Evolutionary conservation across 2,888 invertebrate species (phyloP).

Genomic region (Volucella zonaria): DNA sequence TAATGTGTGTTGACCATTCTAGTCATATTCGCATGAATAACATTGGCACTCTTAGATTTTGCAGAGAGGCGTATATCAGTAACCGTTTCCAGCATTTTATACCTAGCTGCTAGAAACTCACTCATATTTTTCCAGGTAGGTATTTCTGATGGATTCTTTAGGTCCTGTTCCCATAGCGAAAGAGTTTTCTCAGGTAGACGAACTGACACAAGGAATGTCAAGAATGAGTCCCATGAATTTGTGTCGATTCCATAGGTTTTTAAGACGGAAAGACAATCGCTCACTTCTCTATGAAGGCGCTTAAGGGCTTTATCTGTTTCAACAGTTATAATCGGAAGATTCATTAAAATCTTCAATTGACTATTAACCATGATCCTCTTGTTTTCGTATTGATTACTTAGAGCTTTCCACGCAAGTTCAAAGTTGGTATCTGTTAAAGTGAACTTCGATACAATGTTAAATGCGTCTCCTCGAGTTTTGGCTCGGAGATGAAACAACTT

Average conservation of each 20-base stretch:
- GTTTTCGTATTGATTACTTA: too few relatives aligned
- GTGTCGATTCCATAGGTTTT: too few relatives aligned
- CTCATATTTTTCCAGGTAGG: slow-evolving; percentile 24
- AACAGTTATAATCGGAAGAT: not conserved
- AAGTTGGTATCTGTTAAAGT: not conserved
- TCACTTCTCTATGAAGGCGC: too few relatives aligned
- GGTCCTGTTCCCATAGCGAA: too few relatives aligned
- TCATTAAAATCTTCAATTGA: slow-evolving; percentile 15
- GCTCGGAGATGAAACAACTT: not conserved
- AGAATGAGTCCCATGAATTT: too few relatives aligned
- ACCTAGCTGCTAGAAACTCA: slow-evolving; percentile 4
- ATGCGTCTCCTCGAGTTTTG: slow-evolving; percentile 1
- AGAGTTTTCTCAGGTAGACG: too few relatives aligned
- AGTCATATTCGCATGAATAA: too few relatives aligned
- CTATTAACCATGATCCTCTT: not conserved
- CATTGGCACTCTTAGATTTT: too few relatives aligned
- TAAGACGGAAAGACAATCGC: too few relatives aligned
- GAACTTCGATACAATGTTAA: slow-evolving; percentile 21
- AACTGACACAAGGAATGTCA: too few relatives aligned
- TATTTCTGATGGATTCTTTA: not conserved
- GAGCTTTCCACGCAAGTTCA: too few relatives aligned
- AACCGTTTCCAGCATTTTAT: slow-evolving; percentile 6
- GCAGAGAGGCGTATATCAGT: not conserved
- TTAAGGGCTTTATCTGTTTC: not conserved
- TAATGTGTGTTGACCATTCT: too few relatives aligned